phyloP scores from a whole-genome alignment of 2,888 invertebrate species.

The Hemicrepidius hirtus region DNA sequence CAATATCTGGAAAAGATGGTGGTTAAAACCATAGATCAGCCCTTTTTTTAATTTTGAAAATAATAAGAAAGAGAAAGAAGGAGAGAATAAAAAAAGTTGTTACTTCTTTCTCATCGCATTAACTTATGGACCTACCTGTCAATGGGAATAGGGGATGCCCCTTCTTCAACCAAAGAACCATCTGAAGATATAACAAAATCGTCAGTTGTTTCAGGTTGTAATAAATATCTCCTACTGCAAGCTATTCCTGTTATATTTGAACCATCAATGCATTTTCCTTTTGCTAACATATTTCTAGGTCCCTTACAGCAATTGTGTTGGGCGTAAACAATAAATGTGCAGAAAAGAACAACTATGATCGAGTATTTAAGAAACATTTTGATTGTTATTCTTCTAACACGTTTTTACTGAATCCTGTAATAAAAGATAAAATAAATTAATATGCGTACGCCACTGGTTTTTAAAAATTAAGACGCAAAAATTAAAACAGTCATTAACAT shows the following conservation, averaged over 20 bases:
- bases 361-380: slow-evolving; percentile 19
- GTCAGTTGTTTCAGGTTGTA: slow-evolving; percentile 66
- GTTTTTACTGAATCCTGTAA: neutral
- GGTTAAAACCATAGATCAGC: no score
- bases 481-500: no score
- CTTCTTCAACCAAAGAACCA: slow-evolving; percentile 66
- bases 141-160: neutral
- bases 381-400: neutral
- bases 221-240: slow-evolving; percentile 69
- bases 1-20: slow-evolving; percentile 66
- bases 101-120: no score
- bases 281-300: slow-evolving; percentile 40
- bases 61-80: no score
- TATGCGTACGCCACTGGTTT: no score
- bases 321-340: neutral
- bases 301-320: slow-evolving; percentile 42
- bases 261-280: slow-evolving; percentile 48
- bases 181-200: slow-evolving; percentile 69
- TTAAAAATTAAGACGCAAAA: no score
- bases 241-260: slow-evolving; percentile 42
- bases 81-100: neutral
- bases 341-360: neutral
- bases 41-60: no score
- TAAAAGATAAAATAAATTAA: neutral
- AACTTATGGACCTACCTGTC: slow-evolving; percentile 23